Evolutionary conservation across 2,888 invertebrate species (phyloP).

Genomic region (Pristionchus maxplancki): DNA sequence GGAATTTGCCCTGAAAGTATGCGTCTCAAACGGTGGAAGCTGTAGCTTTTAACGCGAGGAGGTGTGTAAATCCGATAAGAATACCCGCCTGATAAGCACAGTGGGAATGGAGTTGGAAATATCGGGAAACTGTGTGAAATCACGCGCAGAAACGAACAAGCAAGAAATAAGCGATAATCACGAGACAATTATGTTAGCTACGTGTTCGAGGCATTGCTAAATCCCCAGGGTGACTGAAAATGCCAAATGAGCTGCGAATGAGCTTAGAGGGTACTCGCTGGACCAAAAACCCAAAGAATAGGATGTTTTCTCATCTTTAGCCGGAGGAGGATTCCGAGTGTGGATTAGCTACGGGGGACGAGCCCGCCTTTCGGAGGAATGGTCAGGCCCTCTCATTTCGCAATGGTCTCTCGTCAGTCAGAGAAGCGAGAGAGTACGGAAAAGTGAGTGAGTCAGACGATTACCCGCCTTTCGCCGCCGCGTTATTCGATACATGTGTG

Average conservation of each 20-base stretch:
- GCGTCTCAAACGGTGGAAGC: too few species aligned
- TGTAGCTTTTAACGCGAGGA: too few species aligned
- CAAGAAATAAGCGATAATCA: not conserved
- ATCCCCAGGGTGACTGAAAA: not conserved
- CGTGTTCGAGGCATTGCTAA: not conserved
- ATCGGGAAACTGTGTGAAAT: not conserved
- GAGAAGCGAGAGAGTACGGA: not conserved
- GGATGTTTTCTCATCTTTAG: not conserved
- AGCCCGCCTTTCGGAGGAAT: too few species aligned
- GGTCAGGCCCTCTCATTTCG: too few species aligned
- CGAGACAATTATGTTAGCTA: not conserved
- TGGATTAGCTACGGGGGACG: too few species aligned
- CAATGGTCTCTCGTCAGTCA: too few species aligned
- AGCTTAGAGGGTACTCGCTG: not conserved
- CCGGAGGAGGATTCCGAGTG: too few species aligned
- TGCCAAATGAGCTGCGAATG: not conserved
- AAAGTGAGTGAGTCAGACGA: not conserved
- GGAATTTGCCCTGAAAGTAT: not conserved
- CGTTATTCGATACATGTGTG: constrained; percentile 17
- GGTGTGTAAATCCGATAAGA: not conserved
- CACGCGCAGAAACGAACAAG: not conserved
- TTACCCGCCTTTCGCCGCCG: not conserved
- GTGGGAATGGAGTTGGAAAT: not conserved
- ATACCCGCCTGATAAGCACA: not conserved
- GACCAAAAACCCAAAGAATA: not conserved